These are phyloP conservation scores for Dynastes grantii DNA, from an alignment of 2,888 invertebrate genomes.

Conservation along the genomic window DNA sequence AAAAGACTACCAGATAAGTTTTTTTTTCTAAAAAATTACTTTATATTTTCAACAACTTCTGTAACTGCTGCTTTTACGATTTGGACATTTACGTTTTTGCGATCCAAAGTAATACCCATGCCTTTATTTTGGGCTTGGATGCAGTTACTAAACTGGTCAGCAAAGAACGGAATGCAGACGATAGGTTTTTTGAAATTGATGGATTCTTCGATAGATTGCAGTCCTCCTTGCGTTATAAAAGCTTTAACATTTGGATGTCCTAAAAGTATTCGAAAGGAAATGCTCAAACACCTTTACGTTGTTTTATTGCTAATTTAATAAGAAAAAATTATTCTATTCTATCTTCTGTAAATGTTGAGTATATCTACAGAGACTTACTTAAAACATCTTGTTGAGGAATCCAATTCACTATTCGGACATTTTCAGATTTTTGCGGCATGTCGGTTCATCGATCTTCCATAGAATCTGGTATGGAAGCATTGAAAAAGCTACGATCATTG, in stretches of 20 bases:
- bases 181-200: constrained; percentile 59
- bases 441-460: constrained; percentile 64
- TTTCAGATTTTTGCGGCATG: constrained; percentile 50
- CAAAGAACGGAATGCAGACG: constrained; percentile 61
- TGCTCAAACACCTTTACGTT: too few species aligned
- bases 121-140: constrained; percentile 55
- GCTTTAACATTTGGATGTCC: constrained; percentile 52
- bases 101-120: constrained; percentile 3
- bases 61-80: too few species aligned
- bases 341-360: background rate
- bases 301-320: too few species aligned
- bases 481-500: constrained; percentile 60
- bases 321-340: too few species aligned
- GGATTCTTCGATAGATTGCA: constrained; percentile 62
- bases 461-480: constrained; percentile 62
- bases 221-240: constrained; percentile 51
- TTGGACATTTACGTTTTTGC: too few species aligned
- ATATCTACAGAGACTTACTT: constrained; percentile 2
- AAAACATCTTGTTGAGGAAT: constrained; percentile 45
- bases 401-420: constrained; percentile 53
- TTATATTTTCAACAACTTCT: too few species aligned
- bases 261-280: constrained; percentile 16
- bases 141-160: constrained; percentile 60
- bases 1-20: too few species aligned
- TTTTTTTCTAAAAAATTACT: too few species aligned